Evolutionary conservation across 2,888 invertebrate species (phyloP), one percentile per base, ranked within the genome.

Genomic region (Drymonia ruficornis): DNA sequence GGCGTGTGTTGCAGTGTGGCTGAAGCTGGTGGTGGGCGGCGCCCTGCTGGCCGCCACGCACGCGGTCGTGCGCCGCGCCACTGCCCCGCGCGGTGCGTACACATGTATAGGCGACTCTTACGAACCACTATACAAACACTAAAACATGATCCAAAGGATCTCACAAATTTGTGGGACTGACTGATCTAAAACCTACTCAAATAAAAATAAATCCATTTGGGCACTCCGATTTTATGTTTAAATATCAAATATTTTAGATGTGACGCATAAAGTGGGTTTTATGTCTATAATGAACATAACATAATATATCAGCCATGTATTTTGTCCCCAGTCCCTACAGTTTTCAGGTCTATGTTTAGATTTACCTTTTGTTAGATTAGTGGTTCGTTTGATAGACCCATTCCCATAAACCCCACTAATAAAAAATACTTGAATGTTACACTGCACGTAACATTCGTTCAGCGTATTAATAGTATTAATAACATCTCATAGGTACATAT

Each of bases 11-110:
- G 86, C 96, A 97, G 97, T 97, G 95, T 95, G 96, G 91, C 95
- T 96, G 93, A 97, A 96, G 94, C 94, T 97, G 93, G 95, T 95
- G 89, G 96, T 97, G 90, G 97, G 97, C 87, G 94, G 96, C 87
- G 96, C 96, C 82, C 94, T 97, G 86, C 95, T 97, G 91, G 94
- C 95, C 87, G 96, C 97, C 86, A 97, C 97, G 80, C 96, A 97
- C 93, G 95, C 96, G 91, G 96, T 97, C 86, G 95, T 97, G 90
- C 95, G 96, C 90, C 96, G 95, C 72, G 86, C 84, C 79, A 78
- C 83, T 63, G 80, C 81, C 93, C 94, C 94, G 84, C 94, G 95
- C 88, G 96, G 96, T 96, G 95, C 94, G 95, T 95, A 94, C 80
- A 53, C 57, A 49, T 55, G 29, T 51, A 61, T 40, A 40, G 15